phyloP scores from a whole-genome alignment of 2,113 vertebrate species.

The Bubo bubo region DNA sequence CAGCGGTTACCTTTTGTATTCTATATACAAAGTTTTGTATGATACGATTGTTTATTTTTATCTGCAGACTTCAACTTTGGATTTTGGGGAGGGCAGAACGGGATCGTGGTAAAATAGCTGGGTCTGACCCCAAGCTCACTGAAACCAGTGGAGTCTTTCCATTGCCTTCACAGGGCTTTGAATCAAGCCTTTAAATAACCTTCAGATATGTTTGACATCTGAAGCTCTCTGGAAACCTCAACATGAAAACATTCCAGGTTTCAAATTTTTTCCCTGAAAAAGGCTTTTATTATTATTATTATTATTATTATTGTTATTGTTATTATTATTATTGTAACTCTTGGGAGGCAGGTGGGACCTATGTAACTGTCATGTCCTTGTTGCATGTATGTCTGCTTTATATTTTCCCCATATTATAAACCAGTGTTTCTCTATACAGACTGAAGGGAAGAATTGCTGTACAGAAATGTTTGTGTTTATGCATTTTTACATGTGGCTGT shows the following conservation, averaged over 20 bases:
- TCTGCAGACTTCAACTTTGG: slow-evolving; percentile 70
- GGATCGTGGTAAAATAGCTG: slow-evolving; percentile 61
- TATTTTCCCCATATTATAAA: slow-evolving; percentile 74
- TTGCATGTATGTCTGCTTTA: slow-evolving; percentile 75
- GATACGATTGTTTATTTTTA: slow-evolving; percentile 81
- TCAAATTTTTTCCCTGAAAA: slow-evolving; percentile 45
- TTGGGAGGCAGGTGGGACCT: slow-evolving; percentile 57
- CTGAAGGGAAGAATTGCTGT: slow-evolving; percentile 63
- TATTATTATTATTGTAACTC: slow-evolving; percentile 58
- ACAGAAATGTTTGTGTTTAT: slow-evolving; percentile 71
- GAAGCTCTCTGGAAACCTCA: slow-evolving; percentile 73
- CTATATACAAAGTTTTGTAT: slow-evolving; percentile 81
- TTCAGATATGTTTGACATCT: slow-evolving; percentile 65
- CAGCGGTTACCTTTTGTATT: slow-evolving; percentile 85
- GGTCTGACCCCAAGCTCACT: slow-evolving; percentile 54
- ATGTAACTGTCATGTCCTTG: slow-evolving; percentile 68
- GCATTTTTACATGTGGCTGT: slow-evolving; percentile 72
- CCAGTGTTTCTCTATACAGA: slow-evolving; percentile 73
- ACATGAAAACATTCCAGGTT: slow-evolving; percentile 78
- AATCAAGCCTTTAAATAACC: slow-evolving; percentile 53
- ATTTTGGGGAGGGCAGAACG: slow-evolving; percentile 51
- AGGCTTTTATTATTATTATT: slow-evolving; percentile 44
- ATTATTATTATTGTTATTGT: slow-evolving; percentile 31
- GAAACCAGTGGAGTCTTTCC: slow-evolving; percentile 59
- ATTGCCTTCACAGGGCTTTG: slow-evolving; percentile 60